Evolutionary conservation across 2,888 invertebrate species (phyloP).

Genomic region (Dryadula phaetusa): DNA sequence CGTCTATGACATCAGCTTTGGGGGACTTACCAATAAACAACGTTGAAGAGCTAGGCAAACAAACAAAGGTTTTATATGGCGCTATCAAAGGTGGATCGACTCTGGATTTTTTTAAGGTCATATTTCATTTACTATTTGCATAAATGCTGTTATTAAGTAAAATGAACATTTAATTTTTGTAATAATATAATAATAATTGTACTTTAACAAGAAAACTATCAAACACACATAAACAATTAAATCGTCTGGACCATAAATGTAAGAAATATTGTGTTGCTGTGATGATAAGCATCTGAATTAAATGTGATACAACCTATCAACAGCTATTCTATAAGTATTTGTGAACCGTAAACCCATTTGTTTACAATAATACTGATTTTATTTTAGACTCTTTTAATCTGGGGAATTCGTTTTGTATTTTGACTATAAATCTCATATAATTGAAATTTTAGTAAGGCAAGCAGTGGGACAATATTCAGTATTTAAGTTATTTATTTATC

Average conservation of each 20-base stretch:
- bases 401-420: no score
- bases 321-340: no score
- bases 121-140: not conserved
- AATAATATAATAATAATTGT: not conserved
- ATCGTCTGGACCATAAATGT: not conserved
- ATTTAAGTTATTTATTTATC: no score
- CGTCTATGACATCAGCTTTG: constrained; percentile 94
- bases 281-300: no score
- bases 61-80: constrained; percentile 97
- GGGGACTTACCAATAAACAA: constrained; percentile 94
- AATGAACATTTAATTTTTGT: not conserved
- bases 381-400: no score
- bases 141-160: not conserved
- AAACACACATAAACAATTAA: not conserved
- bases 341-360: no score
- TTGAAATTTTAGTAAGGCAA: no score
- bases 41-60: constrained; percentile 95
- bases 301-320: no score
- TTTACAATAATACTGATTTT: no score
- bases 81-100: constrained; percentile 93
- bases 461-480: no score
- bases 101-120: constrained; percentile 90
- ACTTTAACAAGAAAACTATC: not conserved
- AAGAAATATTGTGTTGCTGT: no score
- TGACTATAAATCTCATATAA: no score